These are phyloP conservation scores for Drosophila auraria DNA, from an alignment of 1,140 invertebrate genomes.

Conservation along the genomic window DNA sequence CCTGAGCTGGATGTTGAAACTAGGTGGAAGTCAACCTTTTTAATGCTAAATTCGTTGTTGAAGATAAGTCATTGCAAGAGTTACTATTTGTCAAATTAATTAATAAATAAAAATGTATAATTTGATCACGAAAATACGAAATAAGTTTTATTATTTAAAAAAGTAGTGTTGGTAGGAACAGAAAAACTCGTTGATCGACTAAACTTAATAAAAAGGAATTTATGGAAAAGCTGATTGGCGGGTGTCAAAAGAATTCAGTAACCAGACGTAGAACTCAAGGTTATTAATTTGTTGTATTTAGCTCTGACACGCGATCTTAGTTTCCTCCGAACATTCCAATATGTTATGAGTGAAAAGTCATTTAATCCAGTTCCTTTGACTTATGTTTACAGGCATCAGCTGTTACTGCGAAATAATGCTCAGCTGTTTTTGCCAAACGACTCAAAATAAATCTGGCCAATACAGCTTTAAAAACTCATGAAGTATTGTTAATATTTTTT, in stretches of 20 bases:
- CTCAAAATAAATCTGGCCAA: background rate
- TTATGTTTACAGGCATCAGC: background rate
- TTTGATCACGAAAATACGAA: too few relatives aligned
- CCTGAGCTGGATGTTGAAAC: too few relatives aligned
- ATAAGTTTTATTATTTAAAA: too few relatives aligned
- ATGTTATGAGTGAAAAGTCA: background rate
- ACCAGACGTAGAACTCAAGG: background rate
- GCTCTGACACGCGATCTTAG: background rate
- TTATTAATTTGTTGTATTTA: too few relatives aligned
- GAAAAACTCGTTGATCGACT: constrained; percentile 25
- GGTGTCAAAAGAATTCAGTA: background rate
- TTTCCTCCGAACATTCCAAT: background rate
- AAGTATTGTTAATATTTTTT: constrained; percentile 1
- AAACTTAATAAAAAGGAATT: constrained; percentile 8
- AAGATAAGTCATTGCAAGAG: too few relatives aligned
- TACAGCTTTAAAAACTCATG: background rate
- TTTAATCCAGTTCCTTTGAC: background rate
- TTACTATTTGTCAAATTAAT: too few relatives aligned
- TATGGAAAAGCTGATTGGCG: background rate
- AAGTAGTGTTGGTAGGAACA: background rate
- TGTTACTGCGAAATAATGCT: background rate
- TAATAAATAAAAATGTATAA: too few relatives aligned
- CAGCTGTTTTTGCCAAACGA: background rate
- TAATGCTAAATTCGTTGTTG: too few relatives aligned
- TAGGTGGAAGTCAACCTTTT: too few relatives aligned